Conservation (phyloP, 2,113 vertebrate species). For the Macroglossus sobrinus region DNA sequence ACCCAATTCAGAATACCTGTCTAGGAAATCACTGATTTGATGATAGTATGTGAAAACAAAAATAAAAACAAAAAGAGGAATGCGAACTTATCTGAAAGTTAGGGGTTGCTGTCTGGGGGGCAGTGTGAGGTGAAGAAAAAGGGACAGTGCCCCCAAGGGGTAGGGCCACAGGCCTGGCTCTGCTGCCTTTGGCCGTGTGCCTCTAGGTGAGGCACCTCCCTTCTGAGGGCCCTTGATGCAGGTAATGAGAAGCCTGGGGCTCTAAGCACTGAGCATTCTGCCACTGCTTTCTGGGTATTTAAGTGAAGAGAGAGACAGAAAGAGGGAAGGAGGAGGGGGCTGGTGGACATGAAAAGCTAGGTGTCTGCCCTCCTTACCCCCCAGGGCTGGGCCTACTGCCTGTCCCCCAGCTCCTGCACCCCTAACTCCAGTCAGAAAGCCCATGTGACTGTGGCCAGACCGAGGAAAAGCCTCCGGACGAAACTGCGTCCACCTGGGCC, state of each 20-base stretch:
- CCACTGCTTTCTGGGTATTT: background rate
- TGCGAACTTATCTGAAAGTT: background rate
- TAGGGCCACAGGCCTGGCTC: background rate
- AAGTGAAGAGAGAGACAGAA: background rate
- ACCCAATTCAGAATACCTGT: background rate
- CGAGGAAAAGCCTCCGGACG: slow-evolving; percentile 51
- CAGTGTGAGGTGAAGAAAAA: background rate
- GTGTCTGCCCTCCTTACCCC: background rate
- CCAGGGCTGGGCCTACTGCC: background rate
- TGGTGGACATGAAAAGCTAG: background rate
- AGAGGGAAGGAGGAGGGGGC: background rate
- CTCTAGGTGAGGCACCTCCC: background rate
- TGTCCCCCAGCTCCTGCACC: background rate
- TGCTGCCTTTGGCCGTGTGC: background rate
- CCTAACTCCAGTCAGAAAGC: background rate
- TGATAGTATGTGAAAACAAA: background rate
- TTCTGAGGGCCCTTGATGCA: background rate
- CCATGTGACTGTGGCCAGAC: slow-evolving; percentile 31
- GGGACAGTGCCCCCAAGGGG: background rate
- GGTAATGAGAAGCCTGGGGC: background rate
- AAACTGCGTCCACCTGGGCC: slow-evolving; percentile 54
- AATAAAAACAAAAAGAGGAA: background rate
- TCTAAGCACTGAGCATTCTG: background rate
- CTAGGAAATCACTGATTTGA: background rate
- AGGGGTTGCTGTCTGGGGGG: background rate